Evolutionary conservation across 2,113 vertebrate genomes (phyloP).

Genomic region (Heterotilapia buettikoferi): DNA sequence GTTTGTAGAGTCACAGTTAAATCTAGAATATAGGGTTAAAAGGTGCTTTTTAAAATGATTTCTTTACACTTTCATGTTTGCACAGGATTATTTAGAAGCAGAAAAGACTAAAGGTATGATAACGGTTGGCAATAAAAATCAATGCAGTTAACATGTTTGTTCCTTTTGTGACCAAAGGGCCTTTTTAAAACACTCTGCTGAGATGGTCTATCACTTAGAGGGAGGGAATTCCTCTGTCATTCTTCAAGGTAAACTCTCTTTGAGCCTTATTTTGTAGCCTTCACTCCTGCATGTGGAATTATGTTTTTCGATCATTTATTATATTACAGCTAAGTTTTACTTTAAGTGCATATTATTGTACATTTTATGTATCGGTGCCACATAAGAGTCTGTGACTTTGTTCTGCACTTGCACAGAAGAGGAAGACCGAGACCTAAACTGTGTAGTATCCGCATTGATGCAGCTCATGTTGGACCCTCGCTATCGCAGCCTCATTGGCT

Average conservation of each 20-base stretch:
- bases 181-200: slow-evolving; percentile 87
- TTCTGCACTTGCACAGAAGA: slow-evolving; percentile 77
- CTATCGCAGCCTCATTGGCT: slow-evolving; percentile 87
- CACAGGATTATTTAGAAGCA: background rate
- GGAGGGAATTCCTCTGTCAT: slow-evolving; percentile 83
- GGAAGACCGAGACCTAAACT: slow-evolving; percentile 92
- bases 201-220: slow-evolving; percentile 86
- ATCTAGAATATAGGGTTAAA: background rate
- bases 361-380: background rate
- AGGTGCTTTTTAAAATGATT: background rate
- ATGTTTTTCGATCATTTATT: background rate
- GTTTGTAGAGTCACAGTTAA: background rate
- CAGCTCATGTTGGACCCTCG: slow-evolving; percentile 95
- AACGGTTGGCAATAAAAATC: background rate
- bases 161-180: slow-evolving; percentile 59
- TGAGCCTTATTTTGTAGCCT: background rate
- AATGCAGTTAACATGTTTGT: background rate
- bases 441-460: slow-evolving; percentile 84
- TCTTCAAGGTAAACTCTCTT: slow-evolving; percentile 79
- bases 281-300: background rate
- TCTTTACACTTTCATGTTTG: background rate
- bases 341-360: background rate
- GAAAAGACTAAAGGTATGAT: background rate
- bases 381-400: background rate
- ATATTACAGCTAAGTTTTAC: background rate